phyloP scores from a whole-genome alignment of 53 echinoderm and acorn worm genomes.

The Astropecten irregularis region DNA sequence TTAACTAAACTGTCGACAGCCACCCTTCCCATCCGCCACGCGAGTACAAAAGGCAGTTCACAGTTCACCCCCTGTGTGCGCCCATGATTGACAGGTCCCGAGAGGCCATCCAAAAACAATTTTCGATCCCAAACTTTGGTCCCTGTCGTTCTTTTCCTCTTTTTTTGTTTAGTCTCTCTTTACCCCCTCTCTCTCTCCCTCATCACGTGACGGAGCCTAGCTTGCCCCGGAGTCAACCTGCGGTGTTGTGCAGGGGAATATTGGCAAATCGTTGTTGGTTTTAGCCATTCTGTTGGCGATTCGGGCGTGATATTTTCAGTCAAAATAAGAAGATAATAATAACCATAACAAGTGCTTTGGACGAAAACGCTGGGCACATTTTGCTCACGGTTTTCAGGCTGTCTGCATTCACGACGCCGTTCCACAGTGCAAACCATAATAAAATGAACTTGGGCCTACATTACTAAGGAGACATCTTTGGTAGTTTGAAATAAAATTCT shows the following conservation, averaged over 20 bases:
- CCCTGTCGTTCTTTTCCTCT: neutral
- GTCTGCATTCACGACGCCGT: too few relatives aligned
- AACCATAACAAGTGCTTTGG: too few relatives aligned
- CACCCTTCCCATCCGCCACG: conserved; percentile 13
- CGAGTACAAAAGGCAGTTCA: neutral
- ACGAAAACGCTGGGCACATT: too few relatives aligned
- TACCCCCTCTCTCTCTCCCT: too few relatives aligned
- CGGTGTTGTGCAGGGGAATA: conserved; percentile 12
- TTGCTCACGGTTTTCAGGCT: too few relatives aligned
- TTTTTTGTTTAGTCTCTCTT: neutral
- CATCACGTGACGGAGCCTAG: neutral
- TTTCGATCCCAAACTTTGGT: conserved; percentile 37
- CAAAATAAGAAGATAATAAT: conserved; percentile 10
- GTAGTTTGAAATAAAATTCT: too few relatives aligned
- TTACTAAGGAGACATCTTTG: too few relatives aligned
- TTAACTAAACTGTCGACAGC: neutral
- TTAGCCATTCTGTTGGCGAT: conserved; percentile 7
- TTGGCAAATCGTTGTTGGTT: conserved; percentile 34
- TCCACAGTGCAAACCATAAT: too few relatives aligned
- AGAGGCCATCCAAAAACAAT: conserved; percentile 38
- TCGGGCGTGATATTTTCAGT: conserved; percentile 34
- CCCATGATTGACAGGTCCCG: conserved; percentile 40
- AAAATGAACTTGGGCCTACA: too few relatives aligned
- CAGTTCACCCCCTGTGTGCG: conserved; percentile 20
- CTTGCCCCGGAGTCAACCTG: conserved; percentile 32